A percentile compares a stretch with the other conserved stretches of the same genome.
phyloP scores from a whole-genome alignment of 1,140 invertebrate genomes.

The Ostrea denselamellosa region DNA sequence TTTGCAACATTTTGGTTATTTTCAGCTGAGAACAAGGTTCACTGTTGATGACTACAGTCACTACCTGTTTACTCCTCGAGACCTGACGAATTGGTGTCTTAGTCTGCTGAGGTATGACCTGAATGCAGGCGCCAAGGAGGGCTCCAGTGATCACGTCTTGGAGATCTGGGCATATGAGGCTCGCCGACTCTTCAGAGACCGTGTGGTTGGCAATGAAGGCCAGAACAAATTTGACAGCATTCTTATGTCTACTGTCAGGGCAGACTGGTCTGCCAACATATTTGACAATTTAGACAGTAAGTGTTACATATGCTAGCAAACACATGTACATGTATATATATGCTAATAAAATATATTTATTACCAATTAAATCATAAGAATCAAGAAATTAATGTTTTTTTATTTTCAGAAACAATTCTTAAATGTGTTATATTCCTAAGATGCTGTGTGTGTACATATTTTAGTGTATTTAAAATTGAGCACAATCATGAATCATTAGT shows the following conservation, averaged over 20 bases:
- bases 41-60: conserved; percentile 82
- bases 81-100: conserved; percentile 87
- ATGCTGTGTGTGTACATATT: too few relatives aligned
- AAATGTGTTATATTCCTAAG: too few relatives aligned
- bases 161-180: conserved; percentile 88
- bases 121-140: conserved; percentile 68
- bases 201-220: conserved; percentile 85
- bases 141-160: conserved; percentile 76
- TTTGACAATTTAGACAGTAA: conserved; percentile 78
- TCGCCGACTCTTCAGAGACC: conserved; percentile 87
- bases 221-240: conserved; percentile 85
- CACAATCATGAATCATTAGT: too few relatives aligned
- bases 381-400: too few relatives aligned
- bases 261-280: conserved; percentile 80
- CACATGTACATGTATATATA: too few relatives aligned
- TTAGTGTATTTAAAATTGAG: too few relatives aligned
- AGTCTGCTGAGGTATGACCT: conserved; percentile 81
- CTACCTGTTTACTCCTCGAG: conserved; percentile 85
- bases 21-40: conserved; percentile 83
- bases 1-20: conserved; percentile 8
- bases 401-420: too few relatives aligned
- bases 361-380: too few relatives aligned
- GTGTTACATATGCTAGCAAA: conserved; percentile 1
- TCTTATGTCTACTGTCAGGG: conserved; percentile 80
- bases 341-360: too few relatives aligned